Percentiles rank a stretch among this genome's conserved stretches.
Conservation (phyloP, 2,113 vertebrate genomes). For the Turnix velox region DNA sequence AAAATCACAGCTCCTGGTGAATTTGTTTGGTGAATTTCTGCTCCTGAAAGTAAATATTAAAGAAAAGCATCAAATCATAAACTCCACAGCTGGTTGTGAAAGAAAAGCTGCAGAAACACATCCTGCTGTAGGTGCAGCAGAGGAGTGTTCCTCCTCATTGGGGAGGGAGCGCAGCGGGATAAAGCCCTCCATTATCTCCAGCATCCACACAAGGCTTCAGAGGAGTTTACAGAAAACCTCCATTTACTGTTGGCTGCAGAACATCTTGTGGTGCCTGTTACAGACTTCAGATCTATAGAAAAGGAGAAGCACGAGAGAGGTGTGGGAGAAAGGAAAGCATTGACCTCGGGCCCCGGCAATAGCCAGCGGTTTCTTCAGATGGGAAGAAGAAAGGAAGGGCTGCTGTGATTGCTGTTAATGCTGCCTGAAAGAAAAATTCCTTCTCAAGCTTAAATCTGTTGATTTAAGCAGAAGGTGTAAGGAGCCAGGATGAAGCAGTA, state of each 20-base stretch:
- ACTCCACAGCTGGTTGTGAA: neutral
- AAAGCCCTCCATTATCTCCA: neutral
- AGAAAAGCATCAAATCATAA: neutral
- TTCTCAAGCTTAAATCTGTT: neutral
- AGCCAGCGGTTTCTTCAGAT: neutral
- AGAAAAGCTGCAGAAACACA: neutral
- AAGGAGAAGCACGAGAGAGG: neutral
- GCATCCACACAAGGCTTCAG: neutral
- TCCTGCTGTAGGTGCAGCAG: fast-evolving
- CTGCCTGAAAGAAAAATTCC: neutral
- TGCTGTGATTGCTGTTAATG: neutral
- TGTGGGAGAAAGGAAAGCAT: neutral
- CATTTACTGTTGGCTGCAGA: neutral
- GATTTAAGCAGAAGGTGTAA: neutral
- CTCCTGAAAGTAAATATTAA: neutral
- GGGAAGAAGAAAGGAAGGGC: neutral
- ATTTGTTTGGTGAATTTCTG: neutral
- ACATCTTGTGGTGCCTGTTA: neutral
- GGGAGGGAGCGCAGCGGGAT: neutral
- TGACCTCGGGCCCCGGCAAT: neutral
- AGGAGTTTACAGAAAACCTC: neutral
- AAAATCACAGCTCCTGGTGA: neutral
- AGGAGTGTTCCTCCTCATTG: fast-evolving
- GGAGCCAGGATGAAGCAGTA: neutral
- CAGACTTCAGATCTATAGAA: neutral